These are phyloP conservation scores for Osmerus eperlanus DNA, from an alignment of 2,113 vertebrate species.

Conservation along the genomic window DNA sequence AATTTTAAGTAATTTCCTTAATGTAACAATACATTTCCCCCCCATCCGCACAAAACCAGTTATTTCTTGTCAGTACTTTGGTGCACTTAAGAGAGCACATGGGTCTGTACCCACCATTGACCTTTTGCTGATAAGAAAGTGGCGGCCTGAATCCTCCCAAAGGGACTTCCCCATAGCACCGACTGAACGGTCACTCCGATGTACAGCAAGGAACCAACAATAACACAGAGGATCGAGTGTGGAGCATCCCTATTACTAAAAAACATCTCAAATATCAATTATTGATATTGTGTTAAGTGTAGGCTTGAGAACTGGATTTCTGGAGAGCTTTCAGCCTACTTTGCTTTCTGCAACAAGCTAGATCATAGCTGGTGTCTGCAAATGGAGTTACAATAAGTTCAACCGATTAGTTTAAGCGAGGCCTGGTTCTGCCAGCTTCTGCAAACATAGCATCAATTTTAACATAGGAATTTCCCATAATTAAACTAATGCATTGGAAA, in stretches of 20 bases:
- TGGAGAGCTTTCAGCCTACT: slow-evolving; percentile 42
- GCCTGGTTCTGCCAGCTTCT: slow-evolving; percentile 16
- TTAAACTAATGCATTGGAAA: slow-evolving; percentile 61
- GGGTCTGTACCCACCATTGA: slow-evolving; percentile 37
- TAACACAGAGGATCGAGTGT: no score
- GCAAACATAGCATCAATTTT: slow-evolving; percentile 58
- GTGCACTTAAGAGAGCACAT: slow-evolving; percentile 21
- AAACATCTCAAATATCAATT: slow-evolving; percentile 8
- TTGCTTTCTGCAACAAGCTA: slow-evolving; percentile 23
- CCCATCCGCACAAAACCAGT: slow-evolving; percentile 25
- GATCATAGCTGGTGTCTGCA: background rate
- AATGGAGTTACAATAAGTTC: no score
- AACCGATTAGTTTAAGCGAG: no score
- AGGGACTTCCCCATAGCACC: slow-evolving; percentile 14
- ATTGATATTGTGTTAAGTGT: slow-evolving; percentile 31
- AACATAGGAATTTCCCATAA: slow-evolving; percentile 56
- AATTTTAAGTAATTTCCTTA: slow-evolving; percentile 45
- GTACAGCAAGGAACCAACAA: no score
- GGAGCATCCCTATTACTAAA: no score
- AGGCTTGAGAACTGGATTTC: slow-evolving; percentile 32
- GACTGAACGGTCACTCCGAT: slow-evolving; percentile 49
- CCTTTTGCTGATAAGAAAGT: slow-evolving; percentile 42
- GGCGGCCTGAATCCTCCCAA: slow-evolving; percentile 39
- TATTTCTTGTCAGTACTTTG: slow-evolving; percentile 40
- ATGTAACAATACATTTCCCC: slow-evolving; percentile 32